Base-by-base conservation (phyloP, 2,113 vertebrate genomes). In the Oncorhynchus masou region DNA sequence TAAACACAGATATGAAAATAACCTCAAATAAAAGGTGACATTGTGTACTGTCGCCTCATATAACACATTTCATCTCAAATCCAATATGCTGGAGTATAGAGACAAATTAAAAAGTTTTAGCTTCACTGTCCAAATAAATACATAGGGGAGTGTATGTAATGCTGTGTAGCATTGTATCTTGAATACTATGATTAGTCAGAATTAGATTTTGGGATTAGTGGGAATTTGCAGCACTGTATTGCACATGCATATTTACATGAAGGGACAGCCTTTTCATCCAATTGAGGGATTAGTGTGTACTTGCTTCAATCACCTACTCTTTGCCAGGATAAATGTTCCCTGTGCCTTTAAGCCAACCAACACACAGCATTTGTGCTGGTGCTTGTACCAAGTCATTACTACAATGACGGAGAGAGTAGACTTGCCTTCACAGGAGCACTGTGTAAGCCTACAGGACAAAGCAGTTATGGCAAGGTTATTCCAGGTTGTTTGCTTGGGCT, bases 391-490 rank as follows among this genome's bases (percentile, higher is more conserved):
- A 45, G 39, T 12, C 39, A 45, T 45, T 45, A 45, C 39, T 9
- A 45, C 39, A 45, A 45, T 45, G 9, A 45, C 9, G 9, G 75
- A 39, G 79, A 54, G 51, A 54, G 9, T 45, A 45, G 51, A 24
- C 29, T 20, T 75, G 79, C 85, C 89, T 90, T 88, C 87, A 86
- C 83, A 84, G 75, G 78, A 78, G 76, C 62, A 12, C 73, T 77
- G 13, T 73, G 74, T 27, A 68, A 68, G 81, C 73, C 70, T 27
- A 79, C 75, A 90, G 89, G 88, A 85, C 87, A 83, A 83, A 88
- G 80, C 89, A 88, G 87, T 85, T 91, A 74, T 70, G 81, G 88
- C 87, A 89, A 84, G 71, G 88, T 66, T 51, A 45, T 45, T 45
- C 39, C 39, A 45, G 39, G 39, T 45, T 45, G 39, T 45, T 45